Evolutionary conservation across 2,113 vertebrate genomes (phyloP), one percentile per base, ranked within the genome.

Genomic region (Sciurus niger): DNA sequence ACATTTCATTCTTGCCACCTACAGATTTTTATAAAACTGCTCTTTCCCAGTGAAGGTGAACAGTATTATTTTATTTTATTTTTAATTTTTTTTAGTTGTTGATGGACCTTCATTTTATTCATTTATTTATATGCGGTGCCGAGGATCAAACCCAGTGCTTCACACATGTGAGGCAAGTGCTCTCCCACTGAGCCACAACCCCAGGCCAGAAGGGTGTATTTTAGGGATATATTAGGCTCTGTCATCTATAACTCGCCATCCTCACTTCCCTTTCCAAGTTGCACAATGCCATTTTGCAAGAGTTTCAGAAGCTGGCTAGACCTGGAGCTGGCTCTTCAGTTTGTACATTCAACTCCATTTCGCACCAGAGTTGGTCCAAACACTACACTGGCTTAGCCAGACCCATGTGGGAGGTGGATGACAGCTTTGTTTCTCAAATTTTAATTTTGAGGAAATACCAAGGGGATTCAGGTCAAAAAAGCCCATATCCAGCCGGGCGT

Each of bases 261-360:
- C 68, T 37, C 67, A 84, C 84, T 93, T 96, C 93, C 76, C 82
- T 84, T 90, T 92, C 76, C 88, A 90, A 80, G 20, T 95, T 97
- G 78, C 72, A 51, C 90, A 78, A 67, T 1, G 22, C 32, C 48
- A 25, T 96, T 95, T 92, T 88, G 96, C 96, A 97, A 96, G 53
- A 46, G 16, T 84, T 94, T 90, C 87, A 89, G 73, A 95, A 67
- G 77, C 37, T 78, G 24, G 46, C 51, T 14, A 84, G 65, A 89
- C 28, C 11, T 40, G 51, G 55, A 72, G 43, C 51, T n/a, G 46
- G 80, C 37, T 77, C 83, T 76, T 34, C 2, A 6, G 67, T 58
- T 83, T 18, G 8, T 24, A 18, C 22, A 58, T 14, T 40, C 55
- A 68, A 12, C 43, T 87, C 58, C 58, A 60, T n/a, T 78, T n/a